Evolutionary conservation across 2,888 invertebrate genomes (phyloP).

Genomic region (Cheilosia grossa): DNA sequence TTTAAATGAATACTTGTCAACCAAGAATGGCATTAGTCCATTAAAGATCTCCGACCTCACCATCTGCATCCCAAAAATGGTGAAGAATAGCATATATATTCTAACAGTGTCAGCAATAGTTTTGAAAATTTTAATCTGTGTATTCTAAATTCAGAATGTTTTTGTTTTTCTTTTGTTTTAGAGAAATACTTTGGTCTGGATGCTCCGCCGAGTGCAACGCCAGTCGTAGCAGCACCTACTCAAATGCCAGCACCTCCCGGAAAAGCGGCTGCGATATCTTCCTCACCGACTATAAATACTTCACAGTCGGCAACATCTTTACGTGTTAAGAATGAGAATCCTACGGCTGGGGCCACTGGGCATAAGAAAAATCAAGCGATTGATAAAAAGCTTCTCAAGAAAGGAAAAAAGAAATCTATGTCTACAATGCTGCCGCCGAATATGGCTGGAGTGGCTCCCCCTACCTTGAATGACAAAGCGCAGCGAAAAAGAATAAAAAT

Average conservation of each 20-base stretch:
- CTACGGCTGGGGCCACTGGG: slow-evolving; percentile 20
- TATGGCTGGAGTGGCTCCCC: neutral
- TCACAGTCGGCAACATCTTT: neutral
- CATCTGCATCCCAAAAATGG: too few relatives aligned
- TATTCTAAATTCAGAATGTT: too few relatives aligned
- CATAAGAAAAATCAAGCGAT: slow-evolving; percentile 42
- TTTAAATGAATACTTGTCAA: too few relatives aligned
- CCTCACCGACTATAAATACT: slow-evolving; percentile 13
- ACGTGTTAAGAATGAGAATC: slow-evolving; percentile 29
- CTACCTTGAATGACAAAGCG: slow-evolving; percentile 77
- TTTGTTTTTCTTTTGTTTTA: slow-evolving; percentile 12
- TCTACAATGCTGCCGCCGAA: slow-evolving; percentile 27
- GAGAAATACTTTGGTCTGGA: slow-evolving; percentile 78
- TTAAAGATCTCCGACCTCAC: too few relatives aligned
- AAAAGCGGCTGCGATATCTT: neutral
- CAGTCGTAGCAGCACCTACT: slow-evolving; percentile 1
- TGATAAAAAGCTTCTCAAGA: slow-evolving; percentile 75
- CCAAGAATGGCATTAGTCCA: too few relatives aligned
- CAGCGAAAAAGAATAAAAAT: slow-evolving; percentile 79
- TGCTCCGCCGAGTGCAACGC: slow-evolving; percentile 78
- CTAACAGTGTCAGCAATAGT: neutral
- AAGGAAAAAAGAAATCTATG: slow-evolving; percentile 77
- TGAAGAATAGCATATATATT: too few relatives aligned
- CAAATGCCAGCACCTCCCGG: neutral
- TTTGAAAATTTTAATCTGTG: neutral